A percentile compares a stretch with the other conserved stretches of the same genome.
phyloP scores from a whole-genome alignment of 2,797 vertebrate genomes.

The Cheirogaleus major region DNA sequence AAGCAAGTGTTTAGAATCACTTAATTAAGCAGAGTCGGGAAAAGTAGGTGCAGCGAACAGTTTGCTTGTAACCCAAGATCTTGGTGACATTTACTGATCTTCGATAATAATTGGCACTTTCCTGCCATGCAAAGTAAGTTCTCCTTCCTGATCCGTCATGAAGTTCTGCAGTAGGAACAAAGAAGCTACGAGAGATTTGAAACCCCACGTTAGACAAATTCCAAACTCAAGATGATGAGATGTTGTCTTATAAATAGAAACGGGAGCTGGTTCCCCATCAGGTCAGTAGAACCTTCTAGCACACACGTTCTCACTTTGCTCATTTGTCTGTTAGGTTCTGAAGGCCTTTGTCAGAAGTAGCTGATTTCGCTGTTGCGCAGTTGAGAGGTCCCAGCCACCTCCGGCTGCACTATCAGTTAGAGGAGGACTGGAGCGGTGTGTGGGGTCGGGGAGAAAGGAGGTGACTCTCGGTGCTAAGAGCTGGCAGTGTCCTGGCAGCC shows the following conservation, averaged over 20 bases:
- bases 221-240: background rate
- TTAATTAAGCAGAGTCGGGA: background rate
- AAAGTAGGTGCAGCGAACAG: rapidly evolving
- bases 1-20: background rate
- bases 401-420: background rate
- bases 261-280: rapidly evolving
- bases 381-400: background rate
- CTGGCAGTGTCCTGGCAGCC: background rate
- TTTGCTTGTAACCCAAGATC: background rate
- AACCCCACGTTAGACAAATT: background rate
- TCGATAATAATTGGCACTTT: background rate
- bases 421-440: background rate
- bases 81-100: background rate
- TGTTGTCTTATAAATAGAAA: background rate
- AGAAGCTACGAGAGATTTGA: background rate
- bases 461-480: background rate
- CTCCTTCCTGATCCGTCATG: rapidly evolving
- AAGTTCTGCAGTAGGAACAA: background rate
- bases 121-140: background rate
- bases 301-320: rapidly evolving
- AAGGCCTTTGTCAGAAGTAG: background rate
- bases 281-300: background rate
- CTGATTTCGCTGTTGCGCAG: background rate
- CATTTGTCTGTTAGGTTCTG: background rate
- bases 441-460: background rate